These are phyloP conservation scores for Epinephelus lanceolatus DNA, from an alignment of 2,113 vertebrate species.

Conservation along the genomic window DNA sequence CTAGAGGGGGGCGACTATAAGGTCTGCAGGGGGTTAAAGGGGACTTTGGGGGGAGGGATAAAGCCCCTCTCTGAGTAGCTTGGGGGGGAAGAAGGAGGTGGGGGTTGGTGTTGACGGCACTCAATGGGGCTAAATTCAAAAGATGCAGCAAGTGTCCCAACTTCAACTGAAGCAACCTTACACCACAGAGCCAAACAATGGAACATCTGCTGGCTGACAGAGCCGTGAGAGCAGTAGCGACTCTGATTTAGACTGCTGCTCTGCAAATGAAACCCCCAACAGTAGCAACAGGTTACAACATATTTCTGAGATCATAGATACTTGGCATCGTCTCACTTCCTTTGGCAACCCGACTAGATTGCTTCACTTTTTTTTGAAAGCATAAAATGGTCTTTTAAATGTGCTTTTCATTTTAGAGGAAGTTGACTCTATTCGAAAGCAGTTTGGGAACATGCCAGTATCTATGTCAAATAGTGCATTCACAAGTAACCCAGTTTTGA, in stretches of 20 bases:
- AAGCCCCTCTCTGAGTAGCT: conserved; percentile 65
- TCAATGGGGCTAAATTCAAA: conserved; percentile 80
- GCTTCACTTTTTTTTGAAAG: conserved; percentile 1
- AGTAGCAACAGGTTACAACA: conserved; percentile 55
- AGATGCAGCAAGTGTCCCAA: conserved; percentile 82
- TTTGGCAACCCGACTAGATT: not conserved
- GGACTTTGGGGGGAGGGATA: conserved; percentile 69
- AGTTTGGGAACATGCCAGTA: not conserved
- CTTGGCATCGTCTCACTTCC: not conserved
- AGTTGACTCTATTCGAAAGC: not conserved
- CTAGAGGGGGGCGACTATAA: conserved; percentile 39
- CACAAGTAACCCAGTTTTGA: not conserved
- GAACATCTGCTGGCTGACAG: conserved; percentile 82
- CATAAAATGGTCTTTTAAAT: not conserved
- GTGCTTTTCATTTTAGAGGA: not conserved
- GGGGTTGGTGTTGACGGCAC: conserved; percentile 49
- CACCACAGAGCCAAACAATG: conserved; percentile 73
- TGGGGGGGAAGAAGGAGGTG: conserved; percentile 20
- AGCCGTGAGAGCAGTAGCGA: conserved; percentile 39
- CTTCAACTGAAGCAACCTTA: conserved; percentile 81
- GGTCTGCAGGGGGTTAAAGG: conserved; percentile 72
- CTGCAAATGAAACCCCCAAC: not conserved
- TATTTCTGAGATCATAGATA: conserved; percentile 20
- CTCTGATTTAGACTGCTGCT: conserved; percentile 33
- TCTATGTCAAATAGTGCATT: not conserved